Evolutionary conservation across 2,113 vertebrate genomes (phyloP), one percentile per base, ranked within the genome.

Genomic region (Galeopterus variegatus): DNA sequence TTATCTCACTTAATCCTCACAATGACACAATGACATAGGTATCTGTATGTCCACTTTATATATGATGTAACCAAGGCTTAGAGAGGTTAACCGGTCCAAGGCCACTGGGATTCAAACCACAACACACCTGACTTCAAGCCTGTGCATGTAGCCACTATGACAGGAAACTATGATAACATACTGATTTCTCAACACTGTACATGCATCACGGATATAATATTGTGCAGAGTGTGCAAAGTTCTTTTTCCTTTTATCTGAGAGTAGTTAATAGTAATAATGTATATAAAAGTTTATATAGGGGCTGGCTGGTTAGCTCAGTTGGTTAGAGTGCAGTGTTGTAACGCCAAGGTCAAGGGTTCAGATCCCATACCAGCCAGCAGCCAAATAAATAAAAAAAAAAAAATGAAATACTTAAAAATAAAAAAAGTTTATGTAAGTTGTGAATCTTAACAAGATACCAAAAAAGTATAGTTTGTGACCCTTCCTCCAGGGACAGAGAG

Each of bases 51-150:
- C 2, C 11, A 87, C 6, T 50, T 86, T 75, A 62, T 52, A 13
- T 93, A 97, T 93, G 93, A 92, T 24, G 3, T 48, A 96, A 85
- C 86, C 69, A 48, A 84, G 82, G 18, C 45, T 65, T 92, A 95
- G 52, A 96, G 81, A 79, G 1, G 45, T 54, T 94, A 81, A 97
- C 21, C 81, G 50, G 75, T 33, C 62, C 82, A 96, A 90, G 70
- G 75, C 90, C 95, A 95, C 5, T 83, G 5, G 19, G 70, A 96
- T 87, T 95, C 23, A 88, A 96, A 89, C 26, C 45, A 8, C 24
- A 72, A 24, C n/a, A 65, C 5, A 52, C 19, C 70, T 82, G 50
- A 82, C 23, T 79, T 94, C 11, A 36, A 69, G 19, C 48, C 52
- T 75, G 12, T 28, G 33, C 3, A 41, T 54, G 21, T 1, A 64